Conservation (phyloP, 2,888 invertebrate genomes). For the Aspidapion aeneum region DNA sequence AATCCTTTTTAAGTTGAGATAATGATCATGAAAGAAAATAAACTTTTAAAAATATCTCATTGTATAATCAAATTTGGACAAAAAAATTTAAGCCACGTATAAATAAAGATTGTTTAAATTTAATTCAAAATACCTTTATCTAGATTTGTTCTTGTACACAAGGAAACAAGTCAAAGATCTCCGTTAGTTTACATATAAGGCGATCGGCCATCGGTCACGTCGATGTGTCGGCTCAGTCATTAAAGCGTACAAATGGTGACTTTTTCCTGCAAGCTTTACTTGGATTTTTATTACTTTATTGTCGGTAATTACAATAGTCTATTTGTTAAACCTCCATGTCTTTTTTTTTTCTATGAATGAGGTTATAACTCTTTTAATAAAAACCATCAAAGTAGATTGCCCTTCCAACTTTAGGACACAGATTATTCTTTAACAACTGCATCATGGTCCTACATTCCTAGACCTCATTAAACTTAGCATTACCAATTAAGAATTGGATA, state of each 20-base stretch:
- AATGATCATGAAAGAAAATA: too few relatives aligned
- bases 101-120: not conserved
- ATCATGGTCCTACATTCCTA: too few relatives aligned
- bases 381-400: too few relatives aligned
- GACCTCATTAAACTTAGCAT: too few relatives aligned
- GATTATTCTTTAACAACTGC: too few relatives aligned
- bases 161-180: not conserved
- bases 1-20: too few relatives aligned
- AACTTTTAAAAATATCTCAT: too few relatives aligned
- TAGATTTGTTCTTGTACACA: not conserved
- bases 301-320: not conserved
- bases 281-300: slow-evolving; percentile 5
- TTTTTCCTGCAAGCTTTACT: not conserved
- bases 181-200: slow-evolving; percentile 10
- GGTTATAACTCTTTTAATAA: too few relatives aligned
- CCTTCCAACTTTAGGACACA: too few relatives aligned
- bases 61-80: too few relatives aligned
- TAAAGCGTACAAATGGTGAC: slow-evolving; percentile 2
- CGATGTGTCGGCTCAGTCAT: slow-evolving; percentile 5
- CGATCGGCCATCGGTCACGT: slow-evolving; percentile 8
- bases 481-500: too few relatives aligned
- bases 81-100: too few relatives aligned
- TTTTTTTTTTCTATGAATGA: not conserved
- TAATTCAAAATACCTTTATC: not conserved
- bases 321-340: not conserved